These are phyloP conservation scores for Sycophaga agraensis DNA, from an alignment of 1,140 invertebrate species.

Conservation along the genomic window DNA sequence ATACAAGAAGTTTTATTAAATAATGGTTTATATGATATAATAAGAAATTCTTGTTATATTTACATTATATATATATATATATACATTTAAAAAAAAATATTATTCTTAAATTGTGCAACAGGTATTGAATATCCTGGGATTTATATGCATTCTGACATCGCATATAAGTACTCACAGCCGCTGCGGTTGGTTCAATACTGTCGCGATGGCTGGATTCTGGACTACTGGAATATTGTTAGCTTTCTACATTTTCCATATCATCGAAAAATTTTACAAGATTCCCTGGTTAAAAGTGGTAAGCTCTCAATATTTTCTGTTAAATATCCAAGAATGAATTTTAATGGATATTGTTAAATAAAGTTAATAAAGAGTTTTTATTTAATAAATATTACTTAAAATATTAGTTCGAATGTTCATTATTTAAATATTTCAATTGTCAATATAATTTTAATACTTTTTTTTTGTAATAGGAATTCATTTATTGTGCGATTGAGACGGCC, in stretches of 20 bases:
- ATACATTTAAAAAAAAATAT: no score
- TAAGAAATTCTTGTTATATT: no score
- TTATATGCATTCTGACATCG: slow-evolving; percentile 77
- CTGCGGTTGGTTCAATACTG: slow-evolving; percentile 76
- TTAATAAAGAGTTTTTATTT: no score
- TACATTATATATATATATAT: no score
- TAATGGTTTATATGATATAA: no score
- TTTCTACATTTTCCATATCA: slow-evolving; percentile 82
- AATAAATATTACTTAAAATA: no score
- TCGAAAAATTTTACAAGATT: slow-evolving; percentile 82
- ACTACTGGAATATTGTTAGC: slow-evolving; percentile 77
- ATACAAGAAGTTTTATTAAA: no score
- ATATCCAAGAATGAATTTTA: no score
- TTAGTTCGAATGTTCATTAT: no score
- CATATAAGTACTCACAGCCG: slow-evolving; percentile 55
- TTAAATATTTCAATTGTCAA: no score
- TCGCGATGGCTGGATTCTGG: slow-evolving; percentile 84
- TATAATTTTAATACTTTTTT: slow-evolving; percentile 6
- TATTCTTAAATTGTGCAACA: slow-evolving; percentile 42
- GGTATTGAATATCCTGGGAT: slow-evolving; percentile 76
- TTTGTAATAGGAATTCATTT: slow-evolving; percentile 68
- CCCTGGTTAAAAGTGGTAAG: slow-evolving; percentile 85
- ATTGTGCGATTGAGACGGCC: slow-evolving; percentile 69
- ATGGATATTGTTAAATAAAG: no score
- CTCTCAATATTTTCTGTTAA: slow-evolving; percentile 31